Percentiles rank a stretch among this genome's conserved stretches.
phyloP scores from a whole-genome alignment of 2,888 invertebrate genomes.

The Cephus runcator region DNA sequence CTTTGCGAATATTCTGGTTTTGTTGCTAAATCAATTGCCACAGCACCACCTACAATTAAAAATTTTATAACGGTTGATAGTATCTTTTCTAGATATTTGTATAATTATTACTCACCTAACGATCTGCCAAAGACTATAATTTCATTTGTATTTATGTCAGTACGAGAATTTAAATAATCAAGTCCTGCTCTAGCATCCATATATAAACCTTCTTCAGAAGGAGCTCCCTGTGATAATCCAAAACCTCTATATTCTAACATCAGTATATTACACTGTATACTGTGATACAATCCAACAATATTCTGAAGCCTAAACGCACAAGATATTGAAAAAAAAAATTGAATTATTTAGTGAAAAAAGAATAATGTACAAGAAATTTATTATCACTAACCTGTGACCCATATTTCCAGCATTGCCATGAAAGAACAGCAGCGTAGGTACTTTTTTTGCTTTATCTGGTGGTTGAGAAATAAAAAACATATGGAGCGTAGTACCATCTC shows the following conservation, averaged over 20 bases:
- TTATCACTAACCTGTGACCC: slow-evolving; percentile 79
- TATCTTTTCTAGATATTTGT: slow-evolving; percentile 2
- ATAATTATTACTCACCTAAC: slow-evolving; percentile 69
- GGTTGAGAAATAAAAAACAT: slow-evolving; percentile 85
- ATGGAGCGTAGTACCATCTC: slow-evolving; percentile 82
- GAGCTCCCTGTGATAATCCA: slow-evolving; percentile 89
- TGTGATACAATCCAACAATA: slow-evolving; percentile 85
- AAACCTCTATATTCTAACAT: slow-evolving; percentile 97
- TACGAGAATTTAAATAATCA: slow-evolving; percentile 83
- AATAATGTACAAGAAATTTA: slow-evolving; percentile 7
- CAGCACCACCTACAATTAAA: slow-evolving; percentile 80
- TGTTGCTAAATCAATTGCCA: slow-evolving; percentile 88
- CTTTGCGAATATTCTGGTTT: slow-evolving; percentile 80
- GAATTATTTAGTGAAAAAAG: slow-evolving; percentile 9
- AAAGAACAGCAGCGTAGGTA: slow-evolving; percentile 88
- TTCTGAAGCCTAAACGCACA: slow-evolving; percentile 77
- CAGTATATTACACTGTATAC: slow-evolving; percentile 85
- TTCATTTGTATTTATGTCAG: slow-evolving; percentile 85
- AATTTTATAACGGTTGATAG: not conserved
- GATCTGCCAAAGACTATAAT: slow-evolving; percentile 92
- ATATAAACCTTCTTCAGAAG: slow-evolving; percentile 88
- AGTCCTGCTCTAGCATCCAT: slow-evolving; percentile 89
- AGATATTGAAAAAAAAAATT: not conserved
- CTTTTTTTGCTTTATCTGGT: slow-evolving; percentile 73
- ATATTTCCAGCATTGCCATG: slow-evolving; percentile 98